A percentile compares a stretch with the other conserved stretches of the same genome.
phyloP scores from a whole-genome alignment of 2,888 invertebrate genomes.

The Ophion obscuratus region DNA sequence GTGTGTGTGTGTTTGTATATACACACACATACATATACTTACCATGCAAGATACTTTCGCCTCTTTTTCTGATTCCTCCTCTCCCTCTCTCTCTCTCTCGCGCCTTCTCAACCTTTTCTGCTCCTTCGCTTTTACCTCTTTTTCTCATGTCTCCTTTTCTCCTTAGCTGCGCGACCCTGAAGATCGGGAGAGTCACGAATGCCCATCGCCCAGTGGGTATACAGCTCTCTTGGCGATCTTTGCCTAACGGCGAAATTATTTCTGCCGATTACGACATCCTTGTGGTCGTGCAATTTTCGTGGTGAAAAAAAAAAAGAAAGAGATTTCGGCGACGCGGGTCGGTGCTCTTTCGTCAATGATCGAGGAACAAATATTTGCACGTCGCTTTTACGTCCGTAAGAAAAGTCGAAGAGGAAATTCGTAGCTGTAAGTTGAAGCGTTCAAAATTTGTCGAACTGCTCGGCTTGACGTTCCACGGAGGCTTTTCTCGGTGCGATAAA shows the following conservation, averaged over 20 bases:
- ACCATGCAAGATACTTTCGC: slow-evolving; percentile 36
- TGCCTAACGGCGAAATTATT: slow-evolving; percentile 36
- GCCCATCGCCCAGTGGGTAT: neutral
- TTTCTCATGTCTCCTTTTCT: slow-evolving; percentile 18
- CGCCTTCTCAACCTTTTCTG: slow-evolving; percentile 28
- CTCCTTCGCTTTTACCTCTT: slow-evolving; percentile 28
- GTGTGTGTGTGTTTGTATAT: neutral
- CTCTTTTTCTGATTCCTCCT: slow-evolving; percentile 28
- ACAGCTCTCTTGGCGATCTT: slow-evolving; percentile 39
- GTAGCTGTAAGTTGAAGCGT: neutral
- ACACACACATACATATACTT: slow-evolving; percentile 38
- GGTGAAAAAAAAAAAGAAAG: neutral
- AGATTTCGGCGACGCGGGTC: neutral
- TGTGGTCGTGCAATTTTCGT: neutral
- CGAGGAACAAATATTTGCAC: neutral
- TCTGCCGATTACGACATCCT: slow-evolving; percentile 17
- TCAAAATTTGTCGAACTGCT: neutral
- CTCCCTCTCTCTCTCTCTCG: neutral
- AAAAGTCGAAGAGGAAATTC: neutral
- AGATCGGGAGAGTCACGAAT: slow-evolving; percentile 36
- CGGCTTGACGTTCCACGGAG: neutral
- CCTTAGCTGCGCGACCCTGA: slow-evolving; percentile 54
- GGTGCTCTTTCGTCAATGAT: neutral
- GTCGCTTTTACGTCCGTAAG: neutral
- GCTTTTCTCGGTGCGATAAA: neutral